phyloP scores from a whole-genome alignment of 2,797 vertebrate genomes.

The Channa striata region DNA sequence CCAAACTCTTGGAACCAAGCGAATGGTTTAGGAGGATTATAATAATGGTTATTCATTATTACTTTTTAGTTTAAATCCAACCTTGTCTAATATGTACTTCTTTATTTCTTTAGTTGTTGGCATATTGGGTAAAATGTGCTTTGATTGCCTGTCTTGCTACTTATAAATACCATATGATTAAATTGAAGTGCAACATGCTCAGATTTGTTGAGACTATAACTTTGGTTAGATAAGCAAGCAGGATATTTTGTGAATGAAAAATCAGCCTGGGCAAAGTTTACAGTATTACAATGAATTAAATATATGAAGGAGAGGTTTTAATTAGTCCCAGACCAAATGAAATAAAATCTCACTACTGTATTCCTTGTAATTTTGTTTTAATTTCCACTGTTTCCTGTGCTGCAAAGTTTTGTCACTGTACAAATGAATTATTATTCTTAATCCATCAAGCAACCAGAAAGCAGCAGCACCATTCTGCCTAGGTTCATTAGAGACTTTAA shows the following conservation, averaged over 20 bases:
- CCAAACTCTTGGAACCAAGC: slow-evolving; percentile 33
- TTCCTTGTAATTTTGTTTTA: background rate
- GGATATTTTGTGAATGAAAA: slow-evolving; percentile 24
- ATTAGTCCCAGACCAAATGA: background rate
- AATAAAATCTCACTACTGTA: background rate
- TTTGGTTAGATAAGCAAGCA: slow-evolving; percentile 23
- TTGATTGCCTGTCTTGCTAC: background rate
- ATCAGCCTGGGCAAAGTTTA: slow-evolving; percentile 10
- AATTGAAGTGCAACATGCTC: slow-evolving; percentile 28
- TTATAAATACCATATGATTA: slow-evolving; percentile 21
- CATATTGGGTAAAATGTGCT: slow-evolving; percentile 3
- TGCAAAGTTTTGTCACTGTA: background rate
- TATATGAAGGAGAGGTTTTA: slow-evolving; percentile 11
- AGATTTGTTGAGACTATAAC: slow-evolving; percentile 11
- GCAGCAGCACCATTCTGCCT: background rate
- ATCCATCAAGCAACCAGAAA: background rate
- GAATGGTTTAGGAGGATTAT: slow-evolving; percentile 18
- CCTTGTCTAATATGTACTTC: slow-evolving; percentile 56
- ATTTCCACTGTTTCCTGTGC: background rate
- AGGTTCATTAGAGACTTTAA: slow-evolving; percentile 6
- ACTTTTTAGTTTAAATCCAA: slow-evolving; percentile 46
- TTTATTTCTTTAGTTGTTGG: slow-evolving; percentile 19
- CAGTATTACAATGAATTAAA: slow-evolving; percentile 20
- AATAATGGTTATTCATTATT: slow-evolving; percentile 34
- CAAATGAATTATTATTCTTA: background rate